Percentiles rank a stretch among this genome's conserved stretches.
These are phyloP conservation scores for Takifugu rubripes DNA, from an alignment of 2,797 vertebrate genomes.

Conservation along the genomic window DNA sequence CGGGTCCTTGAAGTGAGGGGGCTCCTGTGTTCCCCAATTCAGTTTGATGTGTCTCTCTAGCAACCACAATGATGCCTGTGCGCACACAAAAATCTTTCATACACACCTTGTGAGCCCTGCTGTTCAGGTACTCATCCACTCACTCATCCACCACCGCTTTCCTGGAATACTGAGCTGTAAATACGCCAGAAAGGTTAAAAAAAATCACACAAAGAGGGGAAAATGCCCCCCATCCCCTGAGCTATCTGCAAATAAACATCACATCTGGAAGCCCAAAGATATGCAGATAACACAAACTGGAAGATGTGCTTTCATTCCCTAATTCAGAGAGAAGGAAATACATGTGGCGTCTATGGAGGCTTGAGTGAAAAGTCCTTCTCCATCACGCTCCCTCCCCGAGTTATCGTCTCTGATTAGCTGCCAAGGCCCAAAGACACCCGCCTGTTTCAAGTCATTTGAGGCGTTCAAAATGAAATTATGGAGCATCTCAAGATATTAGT, in stretches of 20 bases:
- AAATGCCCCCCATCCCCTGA: too few species aligned
- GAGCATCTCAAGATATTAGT: conserved; percentile 69
- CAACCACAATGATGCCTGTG: conserved; percentile 12
- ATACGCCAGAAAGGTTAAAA: conserved; percentile 27
- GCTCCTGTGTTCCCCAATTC: conserved; percentile 56
- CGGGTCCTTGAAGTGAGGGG: conserved; percentile 55
- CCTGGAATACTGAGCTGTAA: conserved; percentile 38
- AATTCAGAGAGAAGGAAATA: conserved; percentile 69
- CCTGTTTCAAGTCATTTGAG: conserved; percentile 67
- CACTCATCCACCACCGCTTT: conserved; percentile 41
- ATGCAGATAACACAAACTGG: conserved; percentile 65
- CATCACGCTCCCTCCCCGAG: conserved; percentile 62
- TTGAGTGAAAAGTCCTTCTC: conserved; percentile 55
- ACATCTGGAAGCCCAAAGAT: background rate
- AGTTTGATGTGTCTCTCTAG: conserved; percentile 59
- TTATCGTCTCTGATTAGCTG: conserved; percentile 76
- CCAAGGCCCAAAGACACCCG: conserved; percentile 65
- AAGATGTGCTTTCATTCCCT: conserved; percentile 72
- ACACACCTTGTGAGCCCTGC: conserved; percentile 41
- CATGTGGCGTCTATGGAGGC: conserved; percentile 53
- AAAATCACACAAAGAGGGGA: too few species aligned
- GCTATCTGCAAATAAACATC: too few species aligned
- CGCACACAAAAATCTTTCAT: conserved; percentile 15
- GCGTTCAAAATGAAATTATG: conserved; percentile 73
- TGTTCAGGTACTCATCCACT: conserved; percentile 13